Conservation (phyloP, 2,888 invertebrate genomes). For the Ophraella communa region DNA sequence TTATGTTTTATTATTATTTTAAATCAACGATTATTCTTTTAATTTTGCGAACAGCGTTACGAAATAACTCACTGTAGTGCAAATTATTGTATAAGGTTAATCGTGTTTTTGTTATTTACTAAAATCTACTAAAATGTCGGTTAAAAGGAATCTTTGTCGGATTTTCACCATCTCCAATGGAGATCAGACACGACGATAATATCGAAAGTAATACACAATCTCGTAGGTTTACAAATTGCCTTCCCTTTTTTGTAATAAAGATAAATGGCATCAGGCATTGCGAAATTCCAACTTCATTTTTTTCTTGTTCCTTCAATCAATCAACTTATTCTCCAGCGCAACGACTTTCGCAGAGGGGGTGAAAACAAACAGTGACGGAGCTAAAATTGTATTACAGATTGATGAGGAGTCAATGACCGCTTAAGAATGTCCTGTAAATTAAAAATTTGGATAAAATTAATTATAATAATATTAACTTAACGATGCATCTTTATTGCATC, state of each 20-base stretch:
- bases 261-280: conserved; percentile 47
- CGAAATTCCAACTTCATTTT: conserved; percentile 50
- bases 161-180: conserved; percentile 1
- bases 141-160: conserved; percentile 2
- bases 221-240: conserved; percentile 45
- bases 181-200: conserved; percentile 30
- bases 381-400: not conserved
- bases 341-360: not conserved
- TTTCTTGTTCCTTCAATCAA: conserved; percentile 50
- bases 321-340: conserved; percentile 46
- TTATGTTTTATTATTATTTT: too few relatives aligned
- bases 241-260: conserved; percentile 49
- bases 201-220: conserved; percentile 34
- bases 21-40: too few relatives aligned
- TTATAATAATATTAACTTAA: too few relatives aligned
- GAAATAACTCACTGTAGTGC: not conserved
- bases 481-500: too few relatives aligned
- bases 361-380: conserved; percentile 4
- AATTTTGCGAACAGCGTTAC: too few relatives aligned
- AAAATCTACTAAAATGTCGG: not conserved
- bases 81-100: too few relatives aligned
- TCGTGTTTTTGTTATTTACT: too few relatives aligned
- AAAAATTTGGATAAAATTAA: too few relatives aligned
- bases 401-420: not conserved
- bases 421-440: too few relatives aligned